Evolutionary conservation across 2,113 vertebrate genomes (phyloP).

Genomic region (Dascyllus trimaculatus): DNA sequence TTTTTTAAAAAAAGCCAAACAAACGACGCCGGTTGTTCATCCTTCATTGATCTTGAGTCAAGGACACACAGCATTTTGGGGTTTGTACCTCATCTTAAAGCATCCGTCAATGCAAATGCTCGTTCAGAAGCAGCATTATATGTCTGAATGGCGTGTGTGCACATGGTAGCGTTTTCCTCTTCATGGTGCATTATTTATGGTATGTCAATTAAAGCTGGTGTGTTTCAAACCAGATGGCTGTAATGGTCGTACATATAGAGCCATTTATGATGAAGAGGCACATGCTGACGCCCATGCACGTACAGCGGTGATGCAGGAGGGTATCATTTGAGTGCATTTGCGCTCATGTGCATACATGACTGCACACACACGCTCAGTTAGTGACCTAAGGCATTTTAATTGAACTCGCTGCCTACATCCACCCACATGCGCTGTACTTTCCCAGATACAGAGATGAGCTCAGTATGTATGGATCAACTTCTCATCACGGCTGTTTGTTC

Average conservation of each 20-base stretch:
- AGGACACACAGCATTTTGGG: conserved; percentile 41
- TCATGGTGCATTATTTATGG: conserved; percentile 59
- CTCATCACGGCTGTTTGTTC: neutral
- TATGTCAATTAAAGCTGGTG: conserved; percentile 27
- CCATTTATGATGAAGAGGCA: conserved; percentile 48
- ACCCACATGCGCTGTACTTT: conserved; percentile 32
- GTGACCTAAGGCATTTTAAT: conserved; percentile 40
- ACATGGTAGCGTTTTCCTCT: neutral
- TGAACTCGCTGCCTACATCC: conserved; percentile 46
- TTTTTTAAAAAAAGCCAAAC: neutral
- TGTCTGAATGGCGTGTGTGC: neutral
- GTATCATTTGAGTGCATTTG: conserved; percentile 17
- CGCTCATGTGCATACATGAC: neutral
- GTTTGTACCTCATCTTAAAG: conserved; percentile 11
- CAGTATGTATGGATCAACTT: conserved; percentile 15
- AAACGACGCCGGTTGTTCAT: conserved; percentile 6
- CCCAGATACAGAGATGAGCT: conserved; percentile 16
- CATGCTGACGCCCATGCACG: conserved; percentile 2
- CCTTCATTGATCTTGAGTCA: conserved; percentile 42
- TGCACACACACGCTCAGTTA: neutral
- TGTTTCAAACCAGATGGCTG: conserved; percentile 39
- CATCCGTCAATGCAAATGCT: neutral
- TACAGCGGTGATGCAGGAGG: conserved; percentile 2
- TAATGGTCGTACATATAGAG: conserved; percentile 24
- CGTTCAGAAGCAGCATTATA: too few relatives aligned